These are phyloP conservation scores for Eupithecia tripunctaria DNA, from an alignment of 2,888 invertebrate genomes.

Conservation along the genomic window DNA sequence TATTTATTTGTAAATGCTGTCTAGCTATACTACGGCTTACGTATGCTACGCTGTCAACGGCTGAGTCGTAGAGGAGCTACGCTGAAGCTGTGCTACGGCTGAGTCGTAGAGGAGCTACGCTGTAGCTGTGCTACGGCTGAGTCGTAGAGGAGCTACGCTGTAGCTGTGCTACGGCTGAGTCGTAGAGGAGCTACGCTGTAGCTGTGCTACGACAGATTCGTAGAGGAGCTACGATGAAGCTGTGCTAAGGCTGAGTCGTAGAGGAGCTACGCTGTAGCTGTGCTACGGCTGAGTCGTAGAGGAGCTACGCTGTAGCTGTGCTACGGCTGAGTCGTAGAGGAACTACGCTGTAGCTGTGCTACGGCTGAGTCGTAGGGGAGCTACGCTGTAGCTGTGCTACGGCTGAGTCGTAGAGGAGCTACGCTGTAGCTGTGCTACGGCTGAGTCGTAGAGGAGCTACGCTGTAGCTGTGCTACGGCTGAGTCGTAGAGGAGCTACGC, in stretches of 20 bases:
- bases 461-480: background rate
- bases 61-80: background rate
- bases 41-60: background rate
- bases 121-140: background rate
- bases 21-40: background rate
- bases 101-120: background rate
- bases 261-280: background rate
- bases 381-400: background rate
- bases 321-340: background rate
- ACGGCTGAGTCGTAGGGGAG: background rate
- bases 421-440: background rate
- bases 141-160: constrained; percentile 1
- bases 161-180: background rate
- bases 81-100: background rate
- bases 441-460: background rate
- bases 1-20: background rate
- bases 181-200: background rate
- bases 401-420: background rate
- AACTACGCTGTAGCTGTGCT: constrained; percentile 6
- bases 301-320: background rate
- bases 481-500: background rate
- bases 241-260: background rate
- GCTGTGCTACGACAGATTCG: background rate
- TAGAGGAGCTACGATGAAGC: constrained; percentile 9
- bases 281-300: background rate